Conservation (phyloP, 1,140 invertebrate genomes). For the Zaprionus gabonicus region DNA sequence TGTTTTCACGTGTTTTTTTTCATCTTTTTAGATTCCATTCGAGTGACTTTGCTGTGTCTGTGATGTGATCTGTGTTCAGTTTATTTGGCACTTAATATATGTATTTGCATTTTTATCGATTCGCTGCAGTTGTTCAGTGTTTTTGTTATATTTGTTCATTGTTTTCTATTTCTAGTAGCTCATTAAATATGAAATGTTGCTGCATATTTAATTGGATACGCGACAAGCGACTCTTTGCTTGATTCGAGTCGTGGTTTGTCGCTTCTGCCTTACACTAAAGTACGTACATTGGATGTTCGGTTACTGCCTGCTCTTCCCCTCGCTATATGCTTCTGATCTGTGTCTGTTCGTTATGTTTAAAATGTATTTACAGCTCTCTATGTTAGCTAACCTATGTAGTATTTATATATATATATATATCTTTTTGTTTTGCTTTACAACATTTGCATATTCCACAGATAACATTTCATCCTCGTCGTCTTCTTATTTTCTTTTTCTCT, state of each 20-base stretch:
- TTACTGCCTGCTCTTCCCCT: background rate
- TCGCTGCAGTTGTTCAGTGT: slow-evolving; percentile 11
- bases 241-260: slow-evolving; percentile 8
- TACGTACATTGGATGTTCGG: slow-evolving; percentile 28
- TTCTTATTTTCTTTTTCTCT: slow-evolving; percentile 33
- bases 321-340: slow-evolving; percentile 1
- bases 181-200: slow-evolving; percentile 41
- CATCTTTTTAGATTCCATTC: background rate
- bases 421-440: slow-evolving; percentile 62
- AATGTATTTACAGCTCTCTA: slow-evolving; percentile 75
- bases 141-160: background rate
- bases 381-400: slow-evolving; percentile 55
- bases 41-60: slow-evolving; percentile 16
- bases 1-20: background rate
- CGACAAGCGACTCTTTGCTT: slow-evolving; percentile 5
- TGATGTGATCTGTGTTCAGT: slow-evolving; percentile 28
- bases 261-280: slow-evolving; percentile 3
- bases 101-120: slow-evolving; percentile 14
- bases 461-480: slow-evolving; percentile 62
- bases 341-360: slow-evolving; percentile 65
- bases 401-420: slow-evolving; percentile 41
- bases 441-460: slow-evolving; percentile 69
- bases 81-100: slow-evolving; percentile 26
- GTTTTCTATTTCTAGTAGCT: slow-evolving; percentile 40
- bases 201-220: slow-evolving; percentile 35